phyloP scores from a whole-genome alignment of 1,140 invertebrate species.

The Hestina assimilis region DNA sequence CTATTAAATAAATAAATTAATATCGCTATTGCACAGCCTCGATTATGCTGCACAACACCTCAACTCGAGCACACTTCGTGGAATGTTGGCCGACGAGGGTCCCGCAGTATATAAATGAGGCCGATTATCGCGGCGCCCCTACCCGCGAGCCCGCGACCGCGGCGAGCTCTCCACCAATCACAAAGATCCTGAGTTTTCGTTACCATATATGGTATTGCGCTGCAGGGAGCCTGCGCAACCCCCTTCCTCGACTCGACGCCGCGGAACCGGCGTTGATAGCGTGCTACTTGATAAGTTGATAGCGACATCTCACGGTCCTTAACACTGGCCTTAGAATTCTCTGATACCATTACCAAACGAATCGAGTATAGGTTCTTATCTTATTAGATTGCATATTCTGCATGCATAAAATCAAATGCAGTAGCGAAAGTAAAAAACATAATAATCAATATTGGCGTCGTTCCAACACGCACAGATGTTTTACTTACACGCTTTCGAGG shows the following conservation, averaged over 20 bases:
- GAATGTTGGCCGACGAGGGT: conserved; percentile 66
- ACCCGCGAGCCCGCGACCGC: conserved; percentile 58
- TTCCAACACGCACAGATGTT: conserved; percentile 22
- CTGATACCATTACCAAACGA: neutral
- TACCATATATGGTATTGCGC: conserved; percentile 76
- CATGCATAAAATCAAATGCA: conserved; percentile 12
- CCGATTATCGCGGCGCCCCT: conserved; percentile 69
- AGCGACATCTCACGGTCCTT: conserved; percentile 42
- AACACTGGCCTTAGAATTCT: conserved; percentile 11
- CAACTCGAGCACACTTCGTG: conserved; percentile 71
- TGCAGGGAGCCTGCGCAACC: conserved; percentile 70
- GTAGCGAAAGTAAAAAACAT: conserved; percentile 31
- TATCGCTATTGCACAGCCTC: conserved; percentile 74
- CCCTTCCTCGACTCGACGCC: conserved; percentile 35
- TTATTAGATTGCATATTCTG: conserved; percentile 23
- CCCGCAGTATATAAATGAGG: conserved; percentile 72
- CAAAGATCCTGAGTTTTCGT: conserved; percentile 69
- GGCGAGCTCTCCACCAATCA: conserved; percentile 63
- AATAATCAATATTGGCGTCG: conserved; percentile 24
- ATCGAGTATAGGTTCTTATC: conserved; percentile 15
- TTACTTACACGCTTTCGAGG: conserved; percentile 31
- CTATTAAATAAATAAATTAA: conserved; percentile 76
- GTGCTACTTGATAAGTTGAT: conserved; percentile 66
- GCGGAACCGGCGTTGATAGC: conserved; percentile 49
- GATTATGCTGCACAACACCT: conserved; percentile 69